Base-by-base conservation (phyloP, 2,888 invertebrate species). In the Lithophane ornitopus region DNA sequence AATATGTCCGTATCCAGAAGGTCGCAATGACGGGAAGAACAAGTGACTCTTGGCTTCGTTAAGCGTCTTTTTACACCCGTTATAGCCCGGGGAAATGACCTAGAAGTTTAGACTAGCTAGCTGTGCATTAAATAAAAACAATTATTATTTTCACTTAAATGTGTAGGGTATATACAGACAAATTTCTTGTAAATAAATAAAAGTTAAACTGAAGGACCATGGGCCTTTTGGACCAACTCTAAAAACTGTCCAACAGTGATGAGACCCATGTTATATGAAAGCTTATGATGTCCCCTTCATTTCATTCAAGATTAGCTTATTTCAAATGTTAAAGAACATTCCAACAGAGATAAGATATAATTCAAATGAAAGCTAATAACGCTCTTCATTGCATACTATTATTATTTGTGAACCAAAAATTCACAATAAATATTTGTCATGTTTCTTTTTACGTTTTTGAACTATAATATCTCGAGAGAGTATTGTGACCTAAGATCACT, bases 21-120 rank as follows among this genome's bases (percentile, higher is more conserved):
- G 26, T 63, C 63, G 8, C 44, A 19, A 26, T 28, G 12, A 28
- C 12, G 26, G 19, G 19, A 46, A 65, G 7, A 46, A 65, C 26
- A 28, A 28, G 28, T 28, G 14, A 66, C 16, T 28, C 9, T n/a
- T 66, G 46, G 28, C 16, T 67, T 34, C n/a, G 58, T 56, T 14
- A 58, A 16, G 16, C 56, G 34, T 58, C 66, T 66, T 66, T 54
- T 66, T 54, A 66, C 34, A 66, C n/a, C n/a, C 11, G 11, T 11
- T 67, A 19, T 34, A 34, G 22, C 1, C 56, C 26, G 41, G 28
- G 12, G 44, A 34, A 44, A 34, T 56, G 0, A 34, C 1, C 4
- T 22, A 19, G 2, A 46, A 26, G 16, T 56, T 28, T 39, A 46
- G 22, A 19, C 16, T 16, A 58, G 12, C 16, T 16, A 58, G 12